Evolutionary conservation across 2,888 invertebrate genomes (phyloP), one percentile per base, ranked within the genome.

Genomic region (Andrena fulva): DNA sequence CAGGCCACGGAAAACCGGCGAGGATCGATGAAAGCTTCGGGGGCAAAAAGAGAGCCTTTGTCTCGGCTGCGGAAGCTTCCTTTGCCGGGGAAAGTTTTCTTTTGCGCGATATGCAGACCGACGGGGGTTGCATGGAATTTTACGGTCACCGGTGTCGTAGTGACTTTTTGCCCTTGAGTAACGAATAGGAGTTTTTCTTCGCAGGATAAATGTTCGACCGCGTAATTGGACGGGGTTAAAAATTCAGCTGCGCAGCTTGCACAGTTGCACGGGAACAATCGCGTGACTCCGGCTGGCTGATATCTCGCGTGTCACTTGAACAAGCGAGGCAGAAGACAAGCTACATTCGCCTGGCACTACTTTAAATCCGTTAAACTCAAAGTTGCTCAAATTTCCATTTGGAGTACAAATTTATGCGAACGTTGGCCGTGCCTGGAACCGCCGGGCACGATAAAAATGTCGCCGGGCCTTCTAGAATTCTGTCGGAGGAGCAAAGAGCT

Each of bases 21-120:
- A 27, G 50, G 64, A 77, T 77, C 79, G 79, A 79, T 77, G 78
- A n/a, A 70, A 48, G 56, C 77, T 79, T 70, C 50, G 79, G 24
- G 59, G 64, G 69, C 48, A 50, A 66, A 64, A 66, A 59, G 64
- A 35, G 50, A 56, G 59, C 78, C 59, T 77, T 79, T 79, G 78
- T 79, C 64, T 77, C 64, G 56, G 42, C 29, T 50, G 35, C 16
- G 10, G 10, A 27, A 27, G 54, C n/a, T 35, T 33, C 33, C 31
- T 56, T 42, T 24, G 6, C 31, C 27, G 4, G 63, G 29, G 48
- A 52, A 56, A 59, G 59, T 70, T 60, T 31, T 35, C 50, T 64
- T 6, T 64, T n/a, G 29, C 31, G 52, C 42, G 56, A 42, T 54
- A 29, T 29, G 6, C 27, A 12, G 16, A 1, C 10, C 6, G n/a